These are phyloP conservation scores for Agrochola lota DNA, from an alignment of 2,888 invertebrate genomes.

Conservation along the genomic window DNA sequence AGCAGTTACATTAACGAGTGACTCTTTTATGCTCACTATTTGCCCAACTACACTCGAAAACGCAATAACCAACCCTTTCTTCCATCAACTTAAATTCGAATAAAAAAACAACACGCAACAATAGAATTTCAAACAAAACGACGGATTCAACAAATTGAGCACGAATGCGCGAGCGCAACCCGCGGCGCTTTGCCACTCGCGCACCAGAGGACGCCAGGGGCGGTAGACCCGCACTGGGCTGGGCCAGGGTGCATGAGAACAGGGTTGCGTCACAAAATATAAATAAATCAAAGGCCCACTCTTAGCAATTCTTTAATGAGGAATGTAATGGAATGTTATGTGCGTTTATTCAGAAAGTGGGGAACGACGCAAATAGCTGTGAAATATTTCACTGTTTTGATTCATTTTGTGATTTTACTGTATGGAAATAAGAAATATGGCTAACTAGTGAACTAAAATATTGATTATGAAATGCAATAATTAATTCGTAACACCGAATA, in stretches of 20 bases:
- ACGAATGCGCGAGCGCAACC: conserved; percentile 65
- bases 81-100: conserved; percentile 64
- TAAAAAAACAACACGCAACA: conserved; percentile 66
- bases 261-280: neutral
- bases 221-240: conserved; percentile 58
- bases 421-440: no score
- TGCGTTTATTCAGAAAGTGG: neutral
- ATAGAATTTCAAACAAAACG: conserved; percentile 65
- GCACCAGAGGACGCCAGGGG: conserved; percentile 71
- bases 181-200: conserved; percentile 61
- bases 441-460: no score
- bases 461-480: no score
- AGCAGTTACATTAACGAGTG: conserved; percentile 38
- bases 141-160: conserved; percentile 60
- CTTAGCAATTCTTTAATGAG: neutral
- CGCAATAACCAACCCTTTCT: conserved; percentile 51
- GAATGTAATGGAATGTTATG: neutral
- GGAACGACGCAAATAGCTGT: no score
- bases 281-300: conserved; percentile 15
- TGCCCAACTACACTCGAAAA: conserved; percentile 50
- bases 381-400: no score
- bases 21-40: conserved; percentile 40
- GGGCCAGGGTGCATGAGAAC: conserved; percentile 11
- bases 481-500: no score
- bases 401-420: no score